These are phyloP conservation scores for Acomys russatus DNA, from an alignment of 2,797 vertebrate genomes.

Conservation along the genomic window DNA sequence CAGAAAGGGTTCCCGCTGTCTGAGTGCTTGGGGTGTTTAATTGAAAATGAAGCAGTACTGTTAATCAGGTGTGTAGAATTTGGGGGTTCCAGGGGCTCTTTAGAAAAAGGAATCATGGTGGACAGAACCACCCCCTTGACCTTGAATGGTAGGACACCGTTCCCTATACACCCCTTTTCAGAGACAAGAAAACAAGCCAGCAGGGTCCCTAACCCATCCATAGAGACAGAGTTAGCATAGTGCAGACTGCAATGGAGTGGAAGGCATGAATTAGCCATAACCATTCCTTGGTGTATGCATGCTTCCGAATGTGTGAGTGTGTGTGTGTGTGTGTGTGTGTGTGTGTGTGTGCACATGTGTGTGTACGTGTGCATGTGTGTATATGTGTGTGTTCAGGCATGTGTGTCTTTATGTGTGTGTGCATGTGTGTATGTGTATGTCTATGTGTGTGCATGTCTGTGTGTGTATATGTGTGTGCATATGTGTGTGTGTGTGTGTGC, in stretches of 20 bases:
- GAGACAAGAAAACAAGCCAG: neutral
- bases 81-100: neutral
- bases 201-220: neutral
- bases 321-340: neutral
- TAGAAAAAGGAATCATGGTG: neutral
- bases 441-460: too few species aligned
- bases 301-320: accelerated
- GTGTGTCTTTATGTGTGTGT: too few species aligned
- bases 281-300: neutral
- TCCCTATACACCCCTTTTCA: neutral
- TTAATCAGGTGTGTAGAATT: neutral
- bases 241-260: neutral
- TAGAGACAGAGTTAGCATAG: neutral
- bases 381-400: too few species aligned
- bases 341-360: too few species aligned
- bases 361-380: neutral
- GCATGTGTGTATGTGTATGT: too few species aligned
- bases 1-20: neutral
- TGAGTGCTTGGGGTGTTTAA: neutral
- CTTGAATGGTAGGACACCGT: too few species aligned
- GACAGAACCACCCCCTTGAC: neutral
- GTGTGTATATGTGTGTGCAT: too few species aligned
- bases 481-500: too few species aligned
- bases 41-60: neutral
- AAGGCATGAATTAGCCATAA: neutral